Evolutionary conservation across 2,797 vertebrate species (phyloP).

Genomic region (Coreius guichenoti): DNA sequence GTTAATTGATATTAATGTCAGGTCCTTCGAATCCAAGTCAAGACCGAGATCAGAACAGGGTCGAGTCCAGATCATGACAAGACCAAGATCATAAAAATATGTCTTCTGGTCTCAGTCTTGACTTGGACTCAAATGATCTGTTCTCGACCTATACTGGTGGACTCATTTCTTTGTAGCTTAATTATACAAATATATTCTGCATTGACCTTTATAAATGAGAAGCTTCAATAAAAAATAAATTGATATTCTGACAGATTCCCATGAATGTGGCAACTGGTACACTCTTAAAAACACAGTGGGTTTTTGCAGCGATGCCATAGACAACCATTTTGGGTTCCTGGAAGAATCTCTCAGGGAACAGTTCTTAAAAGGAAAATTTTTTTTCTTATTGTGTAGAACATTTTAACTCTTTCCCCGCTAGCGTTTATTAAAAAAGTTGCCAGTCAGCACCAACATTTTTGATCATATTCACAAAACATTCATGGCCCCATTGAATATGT

Average conservation of each 20-base stretch:
- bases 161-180: background rate
- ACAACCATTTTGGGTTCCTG: background rate
- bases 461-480: background rate
- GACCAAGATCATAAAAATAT: background rate
- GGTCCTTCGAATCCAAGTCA: background rate
- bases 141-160: background rate
- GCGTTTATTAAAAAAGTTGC: background rate
- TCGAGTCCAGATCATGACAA: background rate
- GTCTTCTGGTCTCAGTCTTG: background rate
- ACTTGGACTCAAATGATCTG: background rate
- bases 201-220: conserved; percentile 7
- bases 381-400: background rate
- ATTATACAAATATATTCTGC: background rate
- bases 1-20: background rate
- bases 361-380: background rate
- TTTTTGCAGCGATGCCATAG: too few species aligned
- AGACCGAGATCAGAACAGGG: too few species aligned
- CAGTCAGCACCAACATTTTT: background rate
- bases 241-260: background rate
- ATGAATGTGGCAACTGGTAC: background rate
- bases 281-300: background rate
- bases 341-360: background rate
- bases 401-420: background rate
- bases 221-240: background rate
- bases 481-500: too few species aligned